Percentiles rank a stretch among this genome's conserved stretches.
Evolutionary conservation across 1,140 invertebrate genomes (phyloP).

Genomic region (Listronotus bonariensis): DNA sequence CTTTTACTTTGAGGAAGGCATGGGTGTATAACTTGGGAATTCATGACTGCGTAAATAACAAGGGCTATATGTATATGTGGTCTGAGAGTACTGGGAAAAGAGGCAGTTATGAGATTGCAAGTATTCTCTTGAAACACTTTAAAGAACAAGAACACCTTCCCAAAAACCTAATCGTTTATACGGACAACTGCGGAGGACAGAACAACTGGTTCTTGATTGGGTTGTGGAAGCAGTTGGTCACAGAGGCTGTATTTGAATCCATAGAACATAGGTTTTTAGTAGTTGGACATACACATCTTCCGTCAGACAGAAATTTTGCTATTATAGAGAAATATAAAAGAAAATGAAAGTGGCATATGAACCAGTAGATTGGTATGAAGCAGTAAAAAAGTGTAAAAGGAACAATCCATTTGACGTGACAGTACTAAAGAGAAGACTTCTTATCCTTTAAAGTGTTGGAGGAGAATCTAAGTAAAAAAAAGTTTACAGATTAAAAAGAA

Average conservation of each 20-base stretch:
- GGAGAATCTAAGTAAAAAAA: background rate
- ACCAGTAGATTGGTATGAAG: slow-evolving; percentile 14
- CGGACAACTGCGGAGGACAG: slow-evolving; percentile 8
- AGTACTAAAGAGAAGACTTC: background rate
- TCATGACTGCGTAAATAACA: background rate
- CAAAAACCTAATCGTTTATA: background rate
- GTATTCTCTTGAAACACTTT: slow-evolving; percentile 9
- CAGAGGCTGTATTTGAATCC: background rate
- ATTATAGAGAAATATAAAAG: slow-evolving; percentile 7
- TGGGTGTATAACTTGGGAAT: background rate
- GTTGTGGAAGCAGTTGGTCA: no score
- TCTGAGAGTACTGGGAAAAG: slow-evolving; percentile 7
- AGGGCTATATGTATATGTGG: slow-evolving; percentile 7
- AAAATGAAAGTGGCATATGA: slow-evolving; percentile 1
- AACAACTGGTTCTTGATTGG: slow-evolving; percentile 4
- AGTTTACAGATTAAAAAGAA: slow-evolving; percentile 7
- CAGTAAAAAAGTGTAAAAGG: slow-evolving; percentile 3
- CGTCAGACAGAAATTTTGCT: slow-evolving; percentile 8
- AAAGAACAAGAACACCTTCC: background rate
- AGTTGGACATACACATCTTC: slow-evolving; percentile 7
- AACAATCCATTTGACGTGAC: slow-evolving; percentile 11
- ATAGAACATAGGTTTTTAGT: slow-evolving; percentile 8
- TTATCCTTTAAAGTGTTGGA: background rate
- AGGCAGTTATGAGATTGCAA: slow-evolving; percentile 3
- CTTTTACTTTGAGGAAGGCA: background rate